phyloP scores from a whole-genome alignment of 2,113 vertebrate genomes.

The Gymnorhina tibicen region DNA sequence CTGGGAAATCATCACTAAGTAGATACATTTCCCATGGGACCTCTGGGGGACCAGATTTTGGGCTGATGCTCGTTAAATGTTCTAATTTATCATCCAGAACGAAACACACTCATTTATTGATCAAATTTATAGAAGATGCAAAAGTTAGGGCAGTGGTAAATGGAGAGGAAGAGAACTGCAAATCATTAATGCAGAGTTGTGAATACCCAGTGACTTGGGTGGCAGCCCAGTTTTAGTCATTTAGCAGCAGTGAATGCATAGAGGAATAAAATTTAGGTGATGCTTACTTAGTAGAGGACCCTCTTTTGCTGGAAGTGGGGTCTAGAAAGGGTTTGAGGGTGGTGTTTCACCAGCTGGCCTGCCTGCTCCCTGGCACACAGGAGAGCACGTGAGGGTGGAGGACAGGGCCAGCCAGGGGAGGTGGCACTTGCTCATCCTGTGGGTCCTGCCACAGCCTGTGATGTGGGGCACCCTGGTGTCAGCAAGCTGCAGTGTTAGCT shows the following conservation, averaged over 20 bases:
- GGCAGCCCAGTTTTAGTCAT: not conserved
- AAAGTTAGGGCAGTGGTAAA: not conserved
- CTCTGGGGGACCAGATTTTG: not conserved
- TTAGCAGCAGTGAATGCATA: not conserved
- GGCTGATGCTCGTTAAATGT: not conserved
- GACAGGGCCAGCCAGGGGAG: fast-evolving
- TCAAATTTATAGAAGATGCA: not conserved
- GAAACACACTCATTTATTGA: not conserved
- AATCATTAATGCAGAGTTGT: not conserved
- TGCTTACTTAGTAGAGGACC: not conserved
- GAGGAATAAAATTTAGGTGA: not conserved
- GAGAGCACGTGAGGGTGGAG: not conserved
- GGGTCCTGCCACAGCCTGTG: not conserved
- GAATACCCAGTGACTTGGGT: not conserved
- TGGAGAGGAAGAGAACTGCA: not conserved
- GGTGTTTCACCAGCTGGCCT: not conserved
- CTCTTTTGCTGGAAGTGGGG: not conserved
- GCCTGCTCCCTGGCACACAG: not conserved
- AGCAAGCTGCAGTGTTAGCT: not conserved
- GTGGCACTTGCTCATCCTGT: not conserved
- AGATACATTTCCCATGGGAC: not conserved
- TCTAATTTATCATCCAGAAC: not conserved
- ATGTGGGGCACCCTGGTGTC: not conserved
- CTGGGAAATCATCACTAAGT: not conserved
- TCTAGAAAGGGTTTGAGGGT: not conserved